Evolutionary conservation across 2,113 vertebrate species (phyloP).

Genomic region (Trogon melanurus): DNA sequence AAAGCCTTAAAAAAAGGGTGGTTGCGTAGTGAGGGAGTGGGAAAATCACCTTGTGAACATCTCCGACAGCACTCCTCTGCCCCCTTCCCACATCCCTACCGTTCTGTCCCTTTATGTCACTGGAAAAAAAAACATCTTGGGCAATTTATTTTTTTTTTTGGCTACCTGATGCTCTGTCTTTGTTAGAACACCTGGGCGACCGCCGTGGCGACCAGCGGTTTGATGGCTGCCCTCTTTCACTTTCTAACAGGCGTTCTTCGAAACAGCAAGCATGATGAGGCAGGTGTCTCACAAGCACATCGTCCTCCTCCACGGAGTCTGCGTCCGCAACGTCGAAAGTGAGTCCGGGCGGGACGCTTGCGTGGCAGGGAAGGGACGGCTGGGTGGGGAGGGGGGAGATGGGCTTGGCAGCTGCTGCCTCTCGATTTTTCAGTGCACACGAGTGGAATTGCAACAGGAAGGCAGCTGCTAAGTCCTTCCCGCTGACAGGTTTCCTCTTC

Average conservation of each 20-base stretch:
- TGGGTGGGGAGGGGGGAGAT: accelerated
- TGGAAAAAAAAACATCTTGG: not conserved
- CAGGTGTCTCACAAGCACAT: conserved; percentile 98
- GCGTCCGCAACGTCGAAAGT: conserved; percentile 93
- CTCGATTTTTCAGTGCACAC: not conserved
- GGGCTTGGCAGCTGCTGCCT: not conserved
- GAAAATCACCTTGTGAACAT: not conserved
- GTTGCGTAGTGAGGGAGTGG: not conserved
- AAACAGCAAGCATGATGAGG: conserved; percentile 97
- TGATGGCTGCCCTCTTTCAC: not conserved
- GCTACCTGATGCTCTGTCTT: not conserved
- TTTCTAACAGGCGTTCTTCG: conserved; percentile 89
- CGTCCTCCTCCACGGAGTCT: conserved; percentile 91
- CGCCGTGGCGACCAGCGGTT: not conserved
- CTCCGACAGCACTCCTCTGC: not conserved
- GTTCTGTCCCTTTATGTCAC: accelerated
- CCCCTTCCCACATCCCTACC: not conserved
- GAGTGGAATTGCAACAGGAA: not conserved
- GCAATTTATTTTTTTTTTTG: not conserved
- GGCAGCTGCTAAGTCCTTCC: not conserved
- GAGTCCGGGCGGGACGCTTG: conserved; percentile 64
- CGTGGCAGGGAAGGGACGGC: not conserved
- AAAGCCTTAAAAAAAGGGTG: not conserved
- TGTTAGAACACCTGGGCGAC: accelerated
- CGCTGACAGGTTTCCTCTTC: not conserved